phyloP scores from a whole-genome alignment of 2,113 vertebrate genomes.

The Terrapene triunguis region DNA sequence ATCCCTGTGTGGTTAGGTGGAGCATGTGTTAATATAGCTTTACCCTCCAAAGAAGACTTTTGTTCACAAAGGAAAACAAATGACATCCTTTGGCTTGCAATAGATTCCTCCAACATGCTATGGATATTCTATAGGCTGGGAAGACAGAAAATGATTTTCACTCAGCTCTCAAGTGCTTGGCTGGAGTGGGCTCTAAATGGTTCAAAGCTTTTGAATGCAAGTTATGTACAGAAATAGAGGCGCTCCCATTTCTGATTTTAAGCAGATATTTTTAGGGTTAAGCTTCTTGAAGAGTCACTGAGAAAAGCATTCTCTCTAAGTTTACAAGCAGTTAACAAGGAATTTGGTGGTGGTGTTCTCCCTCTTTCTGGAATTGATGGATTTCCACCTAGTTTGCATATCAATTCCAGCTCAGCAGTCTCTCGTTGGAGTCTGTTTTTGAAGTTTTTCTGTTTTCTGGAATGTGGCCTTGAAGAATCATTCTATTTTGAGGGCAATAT shows the following conservation, averaged over 20 bases:
- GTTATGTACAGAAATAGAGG: neutral
- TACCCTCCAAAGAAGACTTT: neutral
- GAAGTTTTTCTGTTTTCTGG: too few relatives aligned
- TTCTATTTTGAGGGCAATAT: neutral
- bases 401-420: too few relatives aligned
- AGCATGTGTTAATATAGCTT: neutral
- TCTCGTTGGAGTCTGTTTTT: too few relatives aligned
- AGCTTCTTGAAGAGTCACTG: neutral
- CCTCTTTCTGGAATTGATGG: neutral
- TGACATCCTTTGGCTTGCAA: neutral
- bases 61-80: neutral
- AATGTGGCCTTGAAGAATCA: neutral
- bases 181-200: neutral
- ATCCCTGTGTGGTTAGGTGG: neutral
- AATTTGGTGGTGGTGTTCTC: neutral
- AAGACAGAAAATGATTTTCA: neutral
- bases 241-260: neutral
- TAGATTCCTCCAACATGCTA: neutral
- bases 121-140: neutral
- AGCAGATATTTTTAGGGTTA: neutral
- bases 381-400: too few relatives aligned
- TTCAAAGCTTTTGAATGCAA: neutral
- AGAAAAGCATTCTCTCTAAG: neutral
- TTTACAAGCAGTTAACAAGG: neutral
- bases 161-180: neutral